Conservation (phyloP, 2,797 vertebrate genomes). For the Brachymystax lenok region DNA sequence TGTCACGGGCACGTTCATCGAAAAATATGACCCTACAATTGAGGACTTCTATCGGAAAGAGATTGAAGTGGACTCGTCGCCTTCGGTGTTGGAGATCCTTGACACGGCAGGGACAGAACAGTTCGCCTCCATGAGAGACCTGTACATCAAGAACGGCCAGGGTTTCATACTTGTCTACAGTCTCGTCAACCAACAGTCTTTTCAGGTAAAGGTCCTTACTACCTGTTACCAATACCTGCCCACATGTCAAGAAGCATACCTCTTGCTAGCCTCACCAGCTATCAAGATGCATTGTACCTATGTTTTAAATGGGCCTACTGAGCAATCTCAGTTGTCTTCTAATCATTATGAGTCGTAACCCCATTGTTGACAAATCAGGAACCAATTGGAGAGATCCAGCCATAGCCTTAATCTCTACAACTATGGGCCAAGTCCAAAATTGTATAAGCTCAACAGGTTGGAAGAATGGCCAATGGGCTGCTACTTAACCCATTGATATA, state of each 20-base stretch:
- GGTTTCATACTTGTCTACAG: slow-evolving; percentile 98
- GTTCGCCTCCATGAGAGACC: slow-evolving; percentile 98
- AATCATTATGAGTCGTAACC: not conserved
- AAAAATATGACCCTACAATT: slow-evolving; percentile 99
- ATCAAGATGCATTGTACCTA: not conserved
- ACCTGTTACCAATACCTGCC: no score
- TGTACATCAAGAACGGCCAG: slow-evolving; percentile 98
- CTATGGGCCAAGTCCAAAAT: no score
- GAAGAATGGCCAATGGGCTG: no score
- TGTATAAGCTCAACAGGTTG: no score
- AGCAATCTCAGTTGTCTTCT: not conserved
- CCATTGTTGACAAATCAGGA: no score
- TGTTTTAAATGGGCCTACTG: not conserved
- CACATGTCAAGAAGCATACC: no score
- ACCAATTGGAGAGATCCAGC: no score
- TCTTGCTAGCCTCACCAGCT: no score
- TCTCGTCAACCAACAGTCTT: slow-evolving; percentile 95
- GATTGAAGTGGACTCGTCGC: slow-evolving; percentile 98
- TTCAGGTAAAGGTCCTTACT: slow-evolving; percentile 83
- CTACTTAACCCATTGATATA: no score
- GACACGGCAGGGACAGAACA: slow-evolving; percentile 98
- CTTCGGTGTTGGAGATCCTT: slow-evolving; percentile 95
- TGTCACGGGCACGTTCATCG: slow-evolving; percentile 97
- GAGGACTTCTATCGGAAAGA: slow-evolving; percentile 99
- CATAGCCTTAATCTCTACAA: no score